Conservation (phyloP, 2,113 vertebrate genomes). For the Suncus etruscus region DNA sequence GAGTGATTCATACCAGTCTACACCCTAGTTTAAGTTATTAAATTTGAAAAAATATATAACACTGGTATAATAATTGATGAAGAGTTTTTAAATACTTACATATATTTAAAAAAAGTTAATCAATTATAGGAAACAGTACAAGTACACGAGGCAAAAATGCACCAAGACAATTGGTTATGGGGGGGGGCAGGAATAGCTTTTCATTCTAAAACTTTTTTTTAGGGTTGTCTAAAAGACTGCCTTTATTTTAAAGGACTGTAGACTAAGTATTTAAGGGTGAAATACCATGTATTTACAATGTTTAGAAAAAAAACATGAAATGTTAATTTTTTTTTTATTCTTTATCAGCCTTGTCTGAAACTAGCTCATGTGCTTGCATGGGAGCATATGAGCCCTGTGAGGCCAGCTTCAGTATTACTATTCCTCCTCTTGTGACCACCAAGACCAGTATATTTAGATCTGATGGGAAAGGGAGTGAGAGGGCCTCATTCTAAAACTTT, state of each 20-base stretch:
- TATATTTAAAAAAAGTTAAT: constrained; percentile 65
- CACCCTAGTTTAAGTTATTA: constrained; percentile 8
- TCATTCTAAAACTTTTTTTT: too few relatives aligned
- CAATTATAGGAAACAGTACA: constrained; percentile 37
- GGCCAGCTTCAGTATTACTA: not conserved
- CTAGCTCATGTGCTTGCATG: too few relatives aligned
- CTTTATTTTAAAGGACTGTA: too few relatives aligned
- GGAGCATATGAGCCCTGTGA: constrained; percentile 35
- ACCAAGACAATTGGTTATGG: constrained; percentile 43
- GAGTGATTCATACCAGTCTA: not conserved
- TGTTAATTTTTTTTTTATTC: too few relatives aligned
- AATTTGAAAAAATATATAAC: not conserved
- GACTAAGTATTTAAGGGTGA: too few relatives aligned
- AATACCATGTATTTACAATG: too few relatives aligned
- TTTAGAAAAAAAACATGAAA: too few relatives aligned
- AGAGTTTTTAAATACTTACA: constrained; percentile 43
- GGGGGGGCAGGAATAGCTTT: too few relatives aligned
- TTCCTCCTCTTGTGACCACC: too few relatives aligned
- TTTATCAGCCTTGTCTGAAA: too few relatives aligned
- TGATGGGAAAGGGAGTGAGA: not conserved
- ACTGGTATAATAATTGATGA: not conserved
- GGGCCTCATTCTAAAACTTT: constrained; percentile 38
- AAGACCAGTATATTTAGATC: too few relatives aligned
- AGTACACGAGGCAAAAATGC: constrained; percentile 34
- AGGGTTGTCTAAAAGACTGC: too few relatives aligned